Conservation (phyloP, 2,888 invertebrate species). For the Ophion ventricosus region DNA sequence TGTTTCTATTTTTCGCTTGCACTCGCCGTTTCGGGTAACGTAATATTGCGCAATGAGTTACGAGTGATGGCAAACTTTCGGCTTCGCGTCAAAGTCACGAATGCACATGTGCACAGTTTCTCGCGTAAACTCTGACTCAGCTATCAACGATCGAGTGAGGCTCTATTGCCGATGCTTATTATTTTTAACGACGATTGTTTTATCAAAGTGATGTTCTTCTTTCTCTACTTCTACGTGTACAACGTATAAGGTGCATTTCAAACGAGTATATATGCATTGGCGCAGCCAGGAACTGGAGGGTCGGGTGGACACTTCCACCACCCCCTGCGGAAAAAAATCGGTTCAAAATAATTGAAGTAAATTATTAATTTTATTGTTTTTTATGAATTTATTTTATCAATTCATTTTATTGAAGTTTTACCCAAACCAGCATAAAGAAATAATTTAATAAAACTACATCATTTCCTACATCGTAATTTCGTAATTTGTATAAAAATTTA, state of each 20-base stretch:
- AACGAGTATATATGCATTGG: neutral
- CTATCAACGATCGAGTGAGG: conserved; percentile 41
- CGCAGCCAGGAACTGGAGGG: too few species aligned
- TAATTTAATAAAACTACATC: too few species aligned
- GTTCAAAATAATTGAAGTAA: too few species aligned
- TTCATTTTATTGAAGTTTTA: too few species aligned
- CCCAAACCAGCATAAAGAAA: too few species aligned
- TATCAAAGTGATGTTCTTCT: neutral
- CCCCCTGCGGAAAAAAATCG: too few species aligned
- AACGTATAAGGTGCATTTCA: neutral
- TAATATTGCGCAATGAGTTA: conserved; percentile 40
- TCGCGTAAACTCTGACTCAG: conserved; percentile 39
- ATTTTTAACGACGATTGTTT: neutral
- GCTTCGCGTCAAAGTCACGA: conserved; percentile 43
- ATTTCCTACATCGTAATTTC: too few species aligned
- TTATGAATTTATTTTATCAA: too few species aligned
- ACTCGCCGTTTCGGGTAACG: conserved; percentile 44
- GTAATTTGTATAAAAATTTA: too few species aligned
- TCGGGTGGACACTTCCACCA: too few species aligned
- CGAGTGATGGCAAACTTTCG: conserved; percentile 39
- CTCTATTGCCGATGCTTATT: conserved; percentile 3
- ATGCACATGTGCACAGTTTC: conserved; percentile 14
- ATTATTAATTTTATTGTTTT: too few species aligned
- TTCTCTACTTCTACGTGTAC: neutral
- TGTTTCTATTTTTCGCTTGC: conserved; percentile 40